A percentile compares a stretch with the other conserved stretches of the same genome.
Evolutionary conservation across 1,140 invertebrate species (phyloP).

Genomic region (Leptinotarsa undecemlineata): DNA sequence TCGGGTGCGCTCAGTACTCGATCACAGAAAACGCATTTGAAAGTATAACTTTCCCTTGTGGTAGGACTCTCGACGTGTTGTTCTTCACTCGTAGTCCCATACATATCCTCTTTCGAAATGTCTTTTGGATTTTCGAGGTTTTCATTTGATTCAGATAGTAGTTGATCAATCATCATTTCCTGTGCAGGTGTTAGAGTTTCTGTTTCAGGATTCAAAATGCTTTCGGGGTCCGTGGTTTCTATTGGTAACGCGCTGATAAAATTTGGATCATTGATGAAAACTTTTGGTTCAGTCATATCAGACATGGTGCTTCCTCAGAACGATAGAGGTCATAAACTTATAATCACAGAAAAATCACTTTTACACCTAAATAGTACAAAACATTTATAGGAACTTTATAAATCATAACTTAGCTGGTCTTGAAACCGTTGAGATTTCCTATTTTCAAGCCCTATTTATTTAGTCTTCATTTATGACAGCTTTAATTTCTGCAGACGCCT

Average conservation of each 20-base stretch:
- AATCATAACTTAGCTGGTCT: slow-evolving; percentile 10
- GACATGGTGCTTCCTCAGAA: neutral
- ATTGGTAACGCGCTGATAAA: slow-evolving; percentile 33
- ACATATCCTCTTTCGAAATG: slow-evolving; percentile 30
- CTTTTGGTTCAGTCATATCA: slow-evolving; percentile 38
- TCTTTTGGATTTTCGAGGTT: slow-evolving; percentile 27
- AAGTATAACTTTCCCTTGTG: slow-evolving; percentile 56
- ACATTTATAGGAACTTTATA: slow-evolving; percentile 7
- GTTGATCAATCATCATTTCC: slow-evolving; percentile 29
- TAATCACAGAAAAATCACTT: slow-evolving; percentile 25
- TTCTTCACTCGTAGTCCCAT: slow-evolving; percentile 36
- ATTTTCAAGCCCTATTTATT: slow-evolving; percentile 20
- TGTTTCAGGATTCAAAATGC: slow-evolving; percentile 26
- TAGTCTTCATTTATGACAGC: slow-evolving; percentile 25
- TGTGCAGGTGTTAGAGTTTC: slow-evolving; percentile 21
- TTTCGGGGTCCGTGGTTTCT: slow-evolving; percentile 29
- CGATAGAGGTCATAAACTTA: slow-evolving; percentile 29
- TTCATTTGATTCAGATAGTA: slow-evolving; percentile 26
- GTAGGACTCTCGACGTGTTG: slow-evolving; percentile 58
- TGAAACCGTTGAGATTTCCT: neutral
- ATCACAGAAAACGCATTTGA: slow-evolving; percentile 73
- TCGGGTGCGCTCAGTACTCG: slow-evolving; percentile 64
- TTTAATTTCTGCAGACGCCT: slow-evolving; percentile 29
- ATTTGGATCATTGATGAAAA: slow-evolving; percentile 39
- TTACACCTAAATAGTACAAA: slow-evolving; percentile 9